These are phyloP conservation scores for Nasua narica DNA, from an alignment of 2,797 vertebrate genomes.

Conservation along the genomic window DNA sequence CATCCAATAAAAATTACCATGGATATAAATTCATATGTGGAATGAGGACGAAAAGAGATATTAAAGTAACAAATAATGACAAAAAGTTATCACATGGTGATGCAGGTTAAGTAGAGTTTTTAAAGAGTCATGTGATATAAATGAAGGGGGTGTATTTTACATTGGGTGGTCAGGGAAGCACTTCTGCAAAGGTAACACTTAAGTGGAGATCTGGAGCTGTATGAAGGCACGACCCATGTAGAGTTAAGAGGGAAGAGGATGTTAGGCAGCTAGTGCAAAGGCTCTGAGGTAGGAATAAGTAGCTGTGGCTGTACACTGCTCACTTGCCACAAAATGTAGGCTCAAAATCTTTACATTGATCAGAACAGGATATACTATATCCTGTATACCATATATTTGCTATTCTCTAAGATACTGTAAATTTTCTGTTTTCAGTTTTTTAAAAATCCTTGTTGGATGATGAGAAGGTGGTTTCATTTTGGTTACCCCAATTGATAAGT, in stretches of 20 bases:
- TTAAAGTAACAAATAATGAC: background rate
- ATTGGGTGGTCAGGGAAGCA: background rate
- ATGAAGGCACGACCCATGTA: background rate
- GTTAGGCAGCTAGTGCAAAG: background rate
- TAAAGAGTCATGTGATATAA: background rate
- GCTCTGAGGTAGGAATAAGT: background rate
- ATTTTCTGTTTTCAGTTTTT: background rate
- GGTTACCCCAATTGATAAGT: background rate
- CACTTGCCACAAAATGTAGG: background rate
- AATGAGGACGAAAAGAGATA: background rate
- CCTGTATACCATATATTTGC: background rate
- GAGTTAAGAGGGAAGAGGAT: background rate
- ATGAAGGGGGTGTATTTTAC: background rate
- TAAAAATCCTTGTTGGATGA: background rate
- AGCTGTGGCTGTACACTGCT: background rate
- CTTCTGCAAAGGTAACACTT: background rate
- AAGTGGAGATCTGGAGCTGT: background rate
- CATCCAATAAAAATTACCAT: background rate
- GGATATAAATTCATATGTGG: background rate
- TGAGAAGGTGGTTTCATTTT: background rate
- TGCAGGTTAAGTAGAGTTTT: background rate
- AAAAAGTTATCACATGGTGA: background rate
- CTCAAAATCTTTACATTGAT: background rate
- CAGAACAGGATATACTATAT: background rate
- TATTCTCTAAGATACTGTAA: background rate